Evolutionary conservation across 2,797 vertebrate genomes (phyloP).

Genomic region (Glyptemys insculpta): DNA sequence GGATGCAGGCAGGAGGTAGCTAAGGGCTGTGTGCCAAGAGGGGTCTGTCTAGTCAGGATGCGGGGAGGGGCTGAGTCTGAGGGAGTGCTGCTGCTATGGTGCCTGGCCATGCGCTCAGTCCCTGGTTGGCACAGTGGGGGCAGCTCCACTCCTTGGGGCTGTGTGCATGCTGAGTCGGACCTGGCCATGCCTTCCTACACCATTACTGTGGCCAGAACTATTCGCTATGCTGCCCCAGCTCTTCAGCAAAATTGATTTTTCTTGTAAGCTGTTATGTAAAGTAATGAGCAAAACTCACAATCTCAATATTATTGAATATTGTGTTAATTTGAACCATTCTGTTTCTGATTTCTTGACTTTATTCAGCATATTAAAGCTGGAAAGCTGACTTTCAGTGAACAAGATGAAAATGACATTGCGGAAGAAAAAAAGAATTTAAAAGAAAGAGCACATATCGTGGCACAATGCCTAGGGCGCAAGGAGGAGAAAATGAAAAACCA

Average conservation of each 20-base stretch:
- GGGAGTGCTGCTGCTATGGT: no score
- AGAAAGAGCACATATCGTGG: constrained; percentile 73
- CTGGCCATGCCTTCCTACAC: no score
- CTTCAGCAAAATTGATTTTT: constrained; percentile 9
- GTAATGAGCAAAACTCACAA: not conserved
- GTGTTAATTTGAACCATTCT: not conserved
- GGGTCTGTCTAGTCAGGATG: no score
- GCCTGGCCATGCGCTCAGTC: no score
- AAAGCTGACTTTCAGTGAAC: constrained; percentile 50
- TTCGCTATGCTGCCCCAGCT: not conserved
- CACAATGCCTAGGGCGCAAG: constrained; percentile 76
- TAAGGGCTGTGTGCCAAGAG: no score
- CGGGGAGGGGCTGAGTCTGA: no score
- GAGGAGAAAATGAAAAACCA: constrained; percentile 63
- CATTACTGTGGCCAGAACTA: not conserved
- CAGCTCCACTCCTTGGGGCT: no score
- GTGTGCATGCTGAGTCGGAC: no score
- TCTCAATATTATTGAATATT: not conserved
- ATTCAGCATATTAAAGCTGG: constrained; percentile 64
- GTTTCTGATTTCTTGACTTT: constrained; percentile 43
- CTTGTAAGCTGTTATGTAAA: constrained; percentile 7
- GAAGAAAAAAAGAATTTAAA: constrained; percentile 63
- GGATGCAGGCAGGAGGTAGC: no score
- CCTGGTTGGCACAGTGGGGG: no score
- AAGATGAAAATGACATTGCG: not conserved